Percentiles rank a stretch among this genome's conserved stretches.
phyloP scores from a whole-genome alignment of 2,888 invertebrate species.

The Erebia aethiops region DNA sequence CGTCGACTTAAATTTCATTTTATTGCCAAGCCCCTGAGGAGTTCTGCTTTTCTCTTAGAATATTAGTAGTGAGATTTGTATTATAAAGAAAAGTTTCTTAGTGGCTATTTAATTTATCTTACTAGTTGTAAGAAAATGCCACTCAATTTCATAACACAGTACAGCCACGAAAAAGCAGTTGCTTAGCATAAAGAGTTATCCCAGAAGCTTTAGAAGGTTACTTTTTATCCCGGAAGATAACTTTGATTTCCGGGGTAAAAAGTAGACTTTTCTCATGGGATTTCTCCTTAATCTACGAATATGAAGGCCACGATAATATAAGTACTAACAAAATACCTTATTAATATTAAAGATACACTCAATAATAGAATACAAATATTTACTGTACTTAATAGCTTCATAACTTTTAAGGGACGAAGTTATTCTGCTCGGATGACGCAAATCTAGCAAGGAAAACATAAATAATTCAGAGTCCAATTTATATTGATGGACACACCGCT shows the following conservation, averaged over 20 bases:
- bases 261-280: too few relatives aligned
- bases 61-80: conserved; percentile 4
- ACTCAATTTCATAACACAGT: neutral
- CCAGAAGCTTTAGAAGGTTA: too few relatives aligned
- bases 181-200: too few relatives aligned
- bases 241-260: too few relatives aligned
- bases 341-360: neutral
- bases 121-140: neutral
- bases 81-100: neutral
- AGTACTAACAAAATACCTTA: too few relatives aligned
- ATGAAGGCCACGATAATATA: too few relatives aligned
- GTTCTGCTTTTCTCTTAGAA: neutral
- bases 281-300: too few relatives aligned
- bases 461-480: conserved; percentile 29
- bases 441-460: conserved; percentile 19
- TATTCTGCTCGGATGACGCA: conserved; percentile 19
- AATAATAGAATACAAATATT: neutral
- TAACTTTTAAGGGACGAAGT: conserved; percentile 3
- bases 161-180: too few relatives aligned
- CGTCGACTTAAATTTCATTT: conserved; percentile 12
- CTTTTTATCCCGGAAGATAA: too few relatives aligned
- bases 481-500: conserved; percentile 18
- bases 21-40: conserved; percentile 11
- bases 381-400: neutral
- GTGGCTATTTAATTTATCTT: neutral